These are phyloP conservation scores for Spilogale gracilis DNA, from an alignment of 2,113 vertebrate species.

Conservation along the genomic window DNA sequence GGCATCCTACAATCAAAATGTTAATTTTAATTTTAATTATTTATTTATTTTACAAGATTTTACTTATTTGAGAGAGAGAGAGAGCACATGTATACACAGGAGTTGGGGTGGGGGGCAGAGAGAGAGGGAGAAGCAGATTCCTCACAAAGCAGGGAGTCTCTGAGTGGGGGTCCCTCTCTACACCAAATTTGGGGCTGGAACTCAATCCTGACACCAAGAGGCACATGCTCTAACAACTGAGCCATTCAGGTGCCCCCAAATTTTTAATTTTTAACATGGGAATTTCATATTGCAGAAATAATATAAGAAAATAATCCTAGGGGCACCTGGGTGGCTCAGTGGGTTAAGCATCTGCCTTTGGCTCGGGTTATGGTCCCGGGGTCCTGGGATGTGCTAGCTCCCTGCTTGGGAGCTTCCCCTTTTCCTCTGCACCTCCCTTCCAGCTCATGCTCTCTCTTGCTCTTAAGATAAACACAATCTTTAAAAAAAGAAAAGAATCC, in stretches of 20 bases:
- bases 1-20: neutral
- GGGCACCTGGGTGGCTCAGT: neutral
- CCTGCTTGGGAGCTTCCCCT: neutral
- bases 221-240: neutral
- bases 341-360: neutral
- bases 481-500: neutral
- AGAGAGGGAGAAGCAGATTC: neutral
- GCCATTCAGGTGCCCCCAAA: neutral
- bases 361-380: neutral
- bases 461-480: neutral
- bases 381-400: neutral
- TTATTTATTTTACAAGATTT: neutral
- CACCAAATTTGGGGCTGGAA: neutral
- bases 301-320: constrained; percentile 13
- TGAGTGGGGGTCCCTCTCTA: neutral
- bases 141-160: neutral
- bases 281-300: constrained; percentile 46
- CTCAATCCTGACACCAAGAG: neutral
- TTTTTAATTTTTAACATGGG: neutral
- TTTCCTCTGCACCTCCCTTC: neutral
- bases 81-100: fast-evolving
- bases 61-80: neutral
- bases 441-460: too few relatives aligned
- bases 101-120: neutral
- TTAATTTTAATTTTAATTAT: constrained; percentile 37